Evolutionary conservation across 2,113 vertebrate genomes (phyloP).

Genomic region (Cyanistes caeruleus): DNA sequence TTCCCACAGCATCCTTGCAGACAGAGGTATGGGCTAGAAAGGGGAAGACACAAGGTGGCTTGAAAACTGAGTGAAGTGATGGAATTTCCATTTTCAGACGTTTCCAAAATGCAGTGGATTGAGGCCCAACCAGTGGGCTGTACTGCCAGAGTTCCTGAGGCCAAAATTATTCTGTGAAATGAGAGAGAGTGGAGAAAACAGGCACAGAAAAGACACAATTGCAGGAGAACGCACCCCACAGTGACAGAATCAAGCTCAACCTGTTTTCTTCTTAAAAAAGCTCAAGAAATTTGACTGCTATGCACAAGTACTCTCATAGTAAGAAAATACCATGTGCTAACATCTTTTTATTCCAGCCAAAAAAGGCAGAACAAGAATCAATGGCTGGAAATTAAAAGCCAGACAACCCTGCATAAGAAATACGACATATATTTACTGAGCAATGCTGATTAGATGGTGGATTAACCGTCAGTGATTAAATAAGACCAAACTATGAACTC

Average conservation of each 20-base stretch:
- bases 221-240: conserved; percentile 31
- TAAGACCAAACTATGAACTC: conserved; percentile 14
- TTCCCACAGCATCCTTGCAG: not conserved
- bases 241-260: conserved; percentile 63
- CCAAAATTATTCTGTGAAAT: conserved; percentile 60
- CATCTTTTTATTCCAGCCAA: conserved; percentile 31
- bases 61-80: not conserved
- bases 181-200: conserved; percentile 53
- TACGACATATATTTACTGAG: not conserved
- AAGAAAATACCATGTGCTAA: conserved; percentile 19
- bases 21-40: not conserved
- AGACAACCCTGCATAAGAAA: conserved; percentile 45
- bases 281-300: conserved; percentile 62
- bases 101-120: not conserved
- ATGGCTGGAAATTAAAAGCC: conserved; percentile 61
- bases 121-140: not conserved
- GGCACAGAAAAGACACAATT: conserved; percentile 21
- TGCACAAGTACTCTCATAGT: conserved; percentile 37
- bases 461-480: not conserved
- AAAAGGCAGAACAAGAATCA: conserved; percentile 47
- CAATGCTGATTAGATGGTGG: not conserved
- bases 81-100: not conserved
- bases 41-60: not conserved
- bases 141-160: not conserved
- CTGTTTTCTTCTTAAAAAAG: conserved; percentile 63